Conservation (phyloP, 2,113 vertebrate genomes). For the Gracilinanus agilis region DNA sequence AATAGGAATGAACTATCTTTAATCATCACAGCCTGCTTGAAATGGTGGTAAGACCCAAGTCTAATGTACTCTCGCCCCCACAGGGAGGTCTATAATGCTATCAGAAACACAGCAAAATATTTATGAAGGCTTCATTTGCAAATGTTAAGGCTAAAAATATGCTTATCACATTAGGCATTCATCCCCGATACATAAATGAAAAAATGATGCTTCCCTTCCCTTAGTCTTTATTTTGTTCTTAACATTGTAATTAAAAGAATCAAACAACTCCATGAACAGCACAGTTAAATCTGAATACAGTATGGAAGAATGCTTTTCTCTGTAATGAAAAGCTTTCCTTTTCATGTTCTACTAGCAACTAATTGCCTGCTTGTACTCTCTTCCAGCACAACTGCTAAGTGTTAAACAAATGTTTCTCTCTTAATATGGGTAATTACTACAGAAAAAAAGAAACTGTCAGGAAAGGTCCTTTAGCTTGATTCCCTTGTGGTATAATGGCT, state of each 20-base stretch:
- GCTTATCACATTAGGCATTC: constrained; percentile 47
- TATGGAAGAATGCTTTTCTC: constrained; percentile 53
- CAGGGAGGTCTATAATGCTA: constrained; percentile 3
- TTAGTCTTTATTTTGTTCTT: constrained; percentile 57
- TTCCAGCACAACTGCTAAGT: constrained; percentile 44
- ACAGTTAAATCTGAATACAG: constrained; percentile 54
- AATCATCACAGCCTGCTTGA: constrained; percentile 59
- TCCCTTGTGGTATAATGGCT: background rate
- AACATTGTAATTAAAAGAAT: constrained; percentile 60
- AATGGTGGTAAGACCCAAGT: constrained; percentile 62
- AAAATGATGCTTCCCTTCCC: constrained; percentile 33
- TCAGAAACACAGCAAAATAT: constrained; percentile 45
- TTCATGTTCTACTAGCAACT: constrained; percentile 31
- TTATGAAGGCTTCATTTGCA: constrained; percentile 49
- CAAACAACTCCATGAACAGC: constrained; percentile 6
- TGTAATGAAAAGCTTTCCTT: constrained; percentile 49
- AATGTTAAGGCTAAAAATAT: constrained; percentile 57
- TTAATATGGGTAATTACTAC: constrained; percentile 28
- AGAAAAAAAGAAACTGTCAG: constrained; percentile 22
- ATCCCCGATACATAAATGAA: constrained; percentile 42
- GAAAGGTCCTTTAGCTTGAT: constrained; percentile 5
- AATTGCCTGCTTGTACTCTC: constrained; percentile 52
- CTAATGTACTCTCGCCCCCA: constrained; percentile 54
- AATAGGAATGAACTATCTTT: constrained; percentile 68
- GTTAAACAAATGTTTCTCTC: constrained; percentile 56